Evolutionary conservation across 2,888 invertebrate species (phyloP), one percentile per base, ranked within the genome.

Genomic region (Geophilus truncorum): DNA sequence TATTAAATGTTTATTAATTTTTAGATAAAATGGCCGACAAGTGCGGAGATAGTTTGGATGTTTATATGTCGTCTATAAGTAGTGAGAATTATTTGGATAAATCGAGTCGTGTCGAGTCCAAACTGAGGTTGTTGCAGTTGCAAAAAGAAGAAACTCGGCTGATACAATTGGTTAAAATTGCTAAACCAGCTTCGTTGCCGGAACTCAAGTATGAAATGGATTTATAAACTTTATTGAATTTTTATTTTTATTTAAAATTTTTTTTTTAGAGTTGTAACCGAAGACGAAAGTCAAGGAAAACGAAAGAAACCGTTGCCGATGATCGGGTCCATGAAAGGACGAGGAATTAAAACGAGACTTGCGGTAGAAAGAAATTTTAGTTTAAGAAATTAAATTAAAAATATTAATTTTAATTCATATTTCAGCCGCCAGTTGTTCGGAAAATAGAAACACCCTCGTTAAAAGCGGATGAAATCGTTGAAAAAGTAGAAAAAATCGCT

Each of bases 21-120:
- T 12, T 40, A 40, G 40, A 40, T 15, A 40, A 40, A 40, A 40
- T 40, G 40, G 40, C 12, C 2, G 40, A 40, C 1, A 40, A 40
- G 9, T 87, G 87, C 9, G 91, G 91, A 7, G 89, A 89, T 62
- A 96, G 96, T 86, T 87, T 97, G 77, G 97, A 97, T 85, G 91
- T 91, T 5, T 97, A 91, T 87, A 96, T 97, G 95, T 83, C 84
- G 6, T 85, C 86, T 23, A 86, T 89, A 40, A 88, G 88, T 81
- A 84, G 86, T 9, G 88, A 88, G 3, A 85, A 80, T 18, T 70
- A 84, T 57, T 85, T 87, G 84, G 88, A 88, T 84, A 87, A 87
- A 40, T 86, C 86, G 81, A 87, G 87, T n/a, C 85, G 86, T 78
- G 86, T 87, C 82, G 84, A 85, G 34, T 83, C 87, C 57, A 88